Conservation (phyloP, 2,888 invertebrate species). For the Lottia gigantea region DNA sequence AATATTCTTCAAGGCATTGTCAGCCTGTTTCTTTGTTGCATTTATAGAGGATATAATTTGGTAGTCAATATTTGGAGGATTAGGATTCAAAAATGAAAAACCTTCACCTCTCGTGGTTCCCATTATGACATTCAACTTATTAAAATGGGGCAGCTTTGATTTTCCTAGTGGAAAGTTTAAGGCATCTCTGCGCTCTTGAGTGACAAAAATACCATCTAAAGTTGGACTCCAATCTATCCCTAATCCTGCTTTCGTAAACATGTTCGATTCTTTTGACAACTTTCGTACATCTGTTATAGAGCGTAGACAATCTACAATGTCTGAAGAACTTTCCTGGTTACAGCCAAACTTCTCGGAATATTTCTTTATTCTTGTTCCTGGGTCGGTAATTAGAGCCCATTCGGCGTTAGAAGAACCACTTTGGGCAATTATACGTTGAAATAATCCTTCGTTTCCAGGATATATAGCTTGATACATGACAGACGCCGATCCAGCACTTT, state of each 20-base stretch:
- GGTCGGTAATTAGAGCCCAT: neutral
- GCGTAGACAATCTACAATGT: neutral
- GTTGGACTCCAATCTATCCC: neutral
- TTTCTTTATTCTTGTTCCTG: neutral
- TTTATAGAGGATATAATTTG: too few relatives aligned
- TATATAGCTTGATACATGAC: constrained; percentile 40
- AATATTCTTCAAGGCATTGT: too few relatives aligned
- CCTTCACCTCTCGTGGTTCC: neutral
- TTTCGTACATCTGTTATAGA: too few relatives aligned
- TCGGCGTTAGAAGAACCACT: constrained; percentile 37
- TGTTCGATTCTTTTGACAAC: too few relatives aligned
- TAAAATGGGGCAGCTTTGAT: neutral
- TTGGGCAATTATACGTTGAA: constrained; percentile 44
- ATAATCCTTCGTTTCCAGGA: constrained; percentile 41
- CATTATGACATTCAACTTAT: neutral
- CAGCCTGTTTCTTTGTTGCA: too few relatives aligned
- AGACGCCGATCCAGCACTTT: constrained; percentile 46
- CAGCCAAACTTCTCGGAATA: neutral
- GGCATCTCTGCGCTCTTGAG: neutral
- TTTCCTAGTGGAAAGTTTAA: neutral
- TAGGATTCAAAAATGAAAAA: neutral
- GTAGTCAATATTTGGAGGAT: neutral
- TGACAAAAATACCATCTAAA: neutral
- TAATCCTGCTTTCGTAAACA: too few relatives aligned
- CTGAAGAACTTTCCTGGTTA: neutral